Evolutionary conservation across 2,888 invertebrate genomes (phyloP), one percentile per base, ranked within the genome.

Genomic region (Odiellus spinosus): DNA sequence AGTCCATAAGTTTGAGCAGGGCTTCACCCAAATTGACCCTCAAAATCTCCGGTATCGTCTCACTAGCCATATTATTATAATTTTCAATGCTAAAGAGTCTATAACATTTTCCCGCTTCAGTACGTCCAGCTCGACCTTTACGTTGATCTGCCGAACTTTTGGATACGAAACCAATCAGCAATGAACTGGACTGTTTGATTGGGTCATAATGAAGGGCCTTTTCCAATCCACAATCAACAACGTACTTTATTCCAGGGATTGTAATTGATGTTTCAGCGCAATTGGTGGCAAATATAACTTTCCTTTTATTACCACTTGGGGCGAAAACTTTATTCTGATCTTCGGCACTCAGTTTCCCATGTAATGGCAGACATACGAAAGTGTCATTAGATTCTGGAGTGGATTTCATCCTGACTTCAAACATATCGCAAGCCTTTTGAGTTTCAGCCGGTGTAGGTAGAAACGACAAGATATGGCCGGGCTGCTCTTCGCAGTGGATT

Each of bases 231-330:
- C 62, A 60, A 52, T 68, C 68, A 11, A 68, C 54, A 3, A 68
- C 67, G 55, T 61, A 65, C 41, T 58, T 60, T 12, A 67, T 60
- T 5, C 64, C 65, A 32, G 63, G 62, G 40, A 67, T 65, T 4
- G 67, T 66, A 3, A 67, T 54, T 4, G 66, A 66, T 2, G 67
- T 67, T 52, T 67, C 67, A 3, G 67, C 67, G 52, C 61, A 60
- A 56, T 67, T 66, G 17, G 67, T 67, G 3, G 66, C 62, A 59
- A 66, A 64, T 3, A 67, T 61, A 11, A 67, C 54, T 54, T 67
- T 67, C 35, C 65, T 53, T 19, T 55, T 49, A 20, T 17, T 11
- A 6, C 41, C 41, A 2, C 39, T 36, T 10, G 26, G 26, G 8
- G 48, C 45, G 54, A 66, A 65, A 1, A 65, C 62, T 21, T 52